Conservation (phyloP, 2,797 vertebrate genomes). For the Lutra lutra region DNA sequence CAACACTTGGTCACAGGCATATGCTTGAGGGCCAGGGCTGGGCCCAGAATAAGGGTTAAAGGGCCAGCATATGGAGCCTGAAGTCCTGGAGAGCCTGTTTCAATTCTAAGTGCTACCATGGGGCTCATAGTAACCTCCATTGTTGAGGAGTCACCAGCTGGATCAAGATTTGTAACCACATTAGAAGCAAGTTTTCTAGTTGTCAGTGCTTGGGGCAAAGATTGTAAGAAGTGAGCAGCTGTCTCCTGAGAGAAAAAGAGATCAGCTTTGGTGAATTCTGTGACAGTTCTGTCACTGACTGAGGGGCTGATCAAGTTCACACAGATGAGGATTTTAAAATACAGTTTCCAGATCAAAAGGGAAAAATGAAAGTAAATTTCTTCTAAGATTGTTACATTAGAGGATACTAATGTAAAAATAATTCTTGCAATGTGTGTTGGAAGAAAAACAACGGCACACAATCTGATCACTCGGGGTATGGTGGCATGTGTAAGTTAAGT, state of each 20-base stretch:
- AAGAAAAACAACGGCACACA: neutral
- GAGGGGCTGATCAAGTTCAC: neutral
- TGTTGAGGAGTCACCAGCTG: slow-evolving; percentile 79
- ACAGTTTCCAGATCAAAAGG: neutral
- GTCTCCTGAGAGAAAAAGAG: slow-evolving; percentile 75
- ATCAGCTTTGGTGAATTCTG: slow-evolving; percentile 66
- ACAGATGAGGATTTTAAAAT: slow-evolving; percentile 48
- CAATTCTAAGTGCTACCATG: slow-evolving; percentile 50
- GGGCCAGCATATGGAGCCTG: slow-evolving; percentile 73
- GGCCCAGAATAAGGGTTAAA: slow-evolving; percentile 65
- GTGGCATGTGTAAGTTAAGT: no score
- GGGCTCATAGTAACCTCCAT: slow-evolving; percentile 58
- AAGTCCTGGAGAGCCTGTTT: slow-evolving; percentile 51
- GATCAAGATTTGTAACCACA: slow-evolving; percentile 74
- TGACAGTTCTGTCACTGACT: neutral
- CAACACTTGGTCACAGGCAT: neutral
- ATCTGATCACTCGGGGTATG: neutral
- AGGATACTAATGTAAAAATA: slow-evolving; percentile 10
- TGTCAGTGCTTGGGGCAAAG: slow-evolving; percentile 66
- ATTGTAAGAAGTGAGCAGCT: slow-evolving; percentile 66
- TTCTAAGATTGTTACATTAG: neutral
- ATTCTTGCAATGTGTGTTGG: neutral
- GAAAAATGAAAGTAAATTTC: slow-evolving; percentile 4
- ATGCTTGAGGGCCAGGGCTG: neutral
- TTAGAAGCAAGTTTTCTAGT: slow-evolving; percentile 57